Evolutionary conservation across 2,797 vertebrate species (phyloP).

Genomic region (Sebastes trivittatus): DNA sequence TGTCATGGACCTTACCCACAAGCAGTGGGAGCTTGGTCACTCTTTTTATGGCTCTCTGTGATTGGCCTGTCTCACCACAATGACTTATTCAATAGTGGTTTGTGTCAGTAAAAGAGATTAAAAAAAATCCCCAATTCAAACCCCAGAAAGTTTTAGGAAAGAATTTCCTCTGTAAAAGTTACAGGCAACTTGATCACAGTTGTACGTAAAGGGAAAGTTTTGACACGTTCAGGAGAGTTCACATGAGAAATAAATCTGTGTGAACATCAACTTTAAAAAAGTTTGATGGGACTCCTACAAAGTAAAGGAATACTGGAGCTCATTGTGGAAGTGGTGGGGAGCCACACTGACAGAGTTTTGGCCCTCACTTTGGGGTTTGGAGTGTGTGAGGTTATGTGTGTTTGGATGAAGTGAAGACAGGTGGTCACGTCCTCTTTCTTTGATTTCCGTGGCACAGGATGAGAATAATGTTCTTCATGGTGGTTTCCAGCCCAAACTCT

Average conservation of each 20-base stretch:
- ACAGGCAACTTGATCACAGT: slow-evolving; percentile 49
- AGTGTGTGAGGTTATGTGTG: slow-evolving; percentile 16
- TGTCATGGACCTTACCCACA: slow-evolving; percentile 26
- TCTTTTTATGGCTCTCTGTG: slow-evolving; percentile 37
- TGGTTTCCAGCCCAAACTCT: background rate
- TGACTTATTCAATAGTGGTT: slow-evolving; percentile 51
- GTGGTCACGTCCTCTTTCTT: background rate
- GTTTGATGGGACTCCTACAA: slow-evolving; percentile 44
- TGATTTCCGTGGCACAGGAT: background rate
- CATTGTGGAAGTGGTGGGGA: slow-evolving; percentile 54
- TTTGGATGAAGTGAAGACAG: slow-evolving; percentile 4
- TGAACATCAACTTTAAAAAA: slow-evolving; percentile 14
- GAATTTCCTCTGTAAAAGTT: slow-evolving; percentile 60
- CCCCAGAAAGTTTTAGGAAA: slow-evolving; percentile 50
- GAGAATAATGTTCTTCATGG: background rate
- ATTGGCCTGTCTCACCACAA: slow-evolving; percentile 44
- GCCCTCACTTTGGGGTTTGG: slow-evolving; percentile 36
- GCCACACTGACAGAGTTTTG: slow-evolving; percentile 30
- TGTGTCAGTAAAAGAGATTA: slow-evolving; percentile 43
- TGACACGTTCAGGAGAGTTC: slow-evolving; percentile 37
- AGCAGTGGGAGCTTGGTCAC: slow-evolving; percentile 17
- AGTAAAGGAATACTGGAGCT: slow-evolving; percentile 55
- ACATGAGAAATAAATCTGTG: slow-evolving; percentile 33
- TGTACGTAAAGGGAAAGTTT: slow-evolving; percentile 41
- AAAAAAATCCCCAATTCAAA: slow-evolving; percentile 46